Evolutionary conservation across 2,113 vertebrate genomes (phyloP).

Genomic region (Chunga burmeisteri): DNA sequence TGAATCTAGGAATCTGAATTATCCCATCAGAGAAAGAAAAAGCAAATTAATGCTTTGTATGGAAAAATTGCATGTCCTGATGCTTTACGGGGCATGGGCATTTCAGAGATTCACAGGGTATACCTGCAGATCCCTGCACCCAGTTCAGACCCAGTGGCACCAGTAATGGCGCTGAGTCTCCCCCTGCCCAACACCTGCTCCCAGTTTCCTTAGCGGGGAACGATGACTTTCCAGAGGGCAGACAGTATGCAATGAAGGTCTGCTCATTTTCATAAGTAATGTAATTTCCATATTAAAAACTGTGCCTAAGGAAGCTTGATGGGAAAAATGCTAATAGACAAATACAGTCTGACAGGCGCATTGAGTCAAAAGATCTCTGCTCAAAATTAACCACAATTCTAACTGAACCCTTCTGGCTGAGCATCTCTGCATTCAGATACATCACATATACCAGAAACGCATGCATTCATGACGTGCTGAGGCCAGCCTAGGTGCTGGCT

Average conservation of each 20-base stretch:
- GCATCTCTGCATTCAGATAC: neutral
- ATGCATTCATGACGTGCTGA: neutral
- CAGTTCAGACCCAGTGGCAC: neutral
- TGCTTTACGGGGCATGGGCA: fast-evolving
- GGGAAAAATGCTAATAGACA: neutral
- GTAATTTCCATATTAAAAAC: neutral
- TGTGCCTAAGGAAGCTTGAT: neutral
- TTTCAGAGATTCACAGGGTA: neutral
- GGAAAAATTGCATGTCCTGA: neutral
- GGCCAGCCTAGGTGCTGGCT: neutral
- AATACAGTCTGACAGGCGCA: neutral
- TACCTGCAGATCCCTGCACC: neutral
- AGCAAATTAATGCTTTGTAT: neutral
- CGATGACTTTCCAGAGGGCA: neutral
- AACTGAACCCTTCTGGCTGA: neutral
- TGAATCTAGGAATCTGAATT: neutral
- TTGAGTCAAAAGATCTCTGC: neutral
- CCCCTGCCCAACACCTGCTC: neutral
- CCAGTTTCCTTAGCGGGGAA: neutral
- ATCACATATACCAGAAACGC: neutral
- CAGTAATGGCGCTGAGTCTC: neutral
- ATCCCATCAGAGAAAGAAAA: neutral
- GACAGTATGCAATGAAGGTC: neutral
- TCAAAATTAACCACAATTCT: neutral
- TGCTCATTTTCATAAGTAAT: neutral